phyloP scores from a whole-genome alignment of 2,797 vertebrate species.

The Poecilia gillii region DNA sequence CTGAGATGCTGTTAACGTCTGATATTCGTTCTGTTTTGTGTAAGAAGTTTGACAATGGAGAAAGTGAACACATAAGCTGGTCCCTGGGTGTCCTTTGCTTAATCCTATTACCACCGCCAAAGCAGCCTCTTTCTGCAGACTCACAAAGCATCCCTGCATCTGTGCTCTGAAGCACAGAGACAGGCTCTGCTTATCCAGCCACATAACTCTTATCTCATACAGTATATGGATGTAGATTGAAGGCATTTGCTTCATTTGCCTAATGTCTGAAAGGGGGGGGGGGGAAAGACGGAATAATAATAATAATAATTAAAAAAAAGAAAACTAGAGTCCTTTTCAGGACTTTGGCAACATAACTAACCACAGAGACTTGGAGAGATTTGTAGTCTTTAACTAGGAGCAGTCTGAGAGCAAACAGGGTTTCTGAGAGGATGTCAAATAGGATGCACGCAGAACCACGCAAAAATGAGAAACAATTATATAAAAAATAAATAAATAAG shows the following conservation, averaged over 20 bases:
- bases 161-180: conserved; percentile 62
- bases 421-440: conserved; percentile 48
- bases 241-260: conserved; percentile 73
- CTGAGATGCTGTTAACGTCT: conserved; percentile 56
- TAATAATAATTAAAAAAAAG: conserved; percentile 44
- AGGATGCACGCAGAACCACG: neutral
- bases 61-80: conserved; percentile 75
- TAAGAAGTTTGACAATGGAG: conserved; percentile 69
- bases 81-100: conserved; percentile 76
- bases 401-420: conserved; percentile 54
- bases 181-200: conserved; percentile 58
- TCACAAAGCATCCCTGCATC: conserved; percentile 74
- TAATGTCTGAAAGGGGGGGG: conserved; percentile 63
- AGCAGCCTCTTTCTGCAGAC: conserved; percentile 68
- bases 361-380: conserved; percentile 70
- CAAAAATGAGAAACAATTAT: neutral
- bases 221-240: conserved; percentile 65
- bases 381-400: conserved; percentile 43
- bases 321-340: conserved; percentile 45
- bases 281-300: conserved; percentile 40
- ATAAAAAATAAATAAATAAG: too few relatives aligned
- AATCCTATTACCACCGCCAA: conserved; percentile 77
- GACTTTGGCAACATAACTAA: conserved; percentile 62
- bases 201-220: conserved; percentile 71
- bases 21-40: conserved; percentile 57